phyloP scores from a whole-genome alignment of 1,140 invertebrate species.

The Drosophila ambigua region DNA sequence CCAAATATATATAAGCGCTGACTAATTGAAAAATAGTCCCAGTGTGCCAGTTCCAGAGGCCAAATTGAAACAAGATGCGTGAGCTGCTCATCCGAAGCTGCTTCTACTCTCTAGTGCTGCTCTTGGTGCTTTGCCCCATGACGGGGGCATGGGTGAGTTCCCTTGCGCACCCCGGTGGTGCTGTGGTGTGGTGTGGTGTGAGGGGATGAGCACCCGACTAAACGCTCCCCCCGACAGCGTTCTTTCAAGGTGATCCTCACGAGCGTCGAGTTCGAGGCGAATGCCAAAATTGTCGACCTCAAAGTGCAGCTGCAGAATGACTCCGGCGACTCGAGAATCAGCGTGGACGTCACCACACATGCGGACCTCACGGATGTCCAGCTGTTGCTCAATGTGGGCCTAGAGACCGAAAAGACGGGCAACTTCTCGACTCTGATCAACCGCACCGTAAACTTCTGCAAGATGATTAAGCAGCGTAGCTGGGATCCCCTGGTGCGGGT shows the following conservation, averaged over 20 bases:
- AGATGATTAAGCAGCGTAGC: slow-evolving; percentile 64
- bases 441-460: slow-evolving; percentile 60
- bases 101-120: slow-evolving; percentile 9
- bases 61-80: slow-evolving; percentile 59
- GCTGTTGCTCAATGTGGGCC: slow-evolving; percentile 30
- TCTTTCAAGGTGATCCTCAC: slow-evolving; percentile 73
- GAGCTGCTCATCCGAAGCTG: slow-evolving; percentile 19
- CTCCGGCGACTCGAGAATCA: slow-evolving; percentile 37
- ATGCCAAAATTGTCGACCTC: slow-evolving; percentile 55
- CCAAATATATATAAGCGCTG: slow-evolving; percentile 46
- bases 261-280: slow-evolving; percentile 47
- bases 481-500: slow-evolving; percentile 49
- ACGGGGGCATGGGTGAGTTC: slow-evolving; percentile 54
- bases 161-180: too few relatives aligned
- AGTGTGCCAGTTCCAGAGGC: slow-evolving; percentile 36
- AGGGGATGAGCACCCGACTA: slow-evolving; percentile 1
- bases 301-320: slow-evolving; percentile 60
- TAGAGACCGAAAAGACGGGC: slow-evolving; percentile 49
- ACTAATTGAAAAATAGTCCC: slow-evolving; percentile 43
- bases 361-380: slow-evolving; percentile 57
- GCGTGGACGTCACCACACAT: slow-evolving; percentile 25
- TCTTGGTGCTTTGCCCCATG: slow-evolving; percentile 31
- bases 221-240: slow-evolving; percentile 45
- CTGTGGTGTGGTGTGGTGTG: too few relatives aligned
- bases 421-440: slow-evolving; percentile 61